A percentile compares a stretch with the other conserved stretches of the same genome.
phyloP scores from a whole-genome alignment of 1,140 invertebrate genomes.

The Glossosoma conforme region DNA sequence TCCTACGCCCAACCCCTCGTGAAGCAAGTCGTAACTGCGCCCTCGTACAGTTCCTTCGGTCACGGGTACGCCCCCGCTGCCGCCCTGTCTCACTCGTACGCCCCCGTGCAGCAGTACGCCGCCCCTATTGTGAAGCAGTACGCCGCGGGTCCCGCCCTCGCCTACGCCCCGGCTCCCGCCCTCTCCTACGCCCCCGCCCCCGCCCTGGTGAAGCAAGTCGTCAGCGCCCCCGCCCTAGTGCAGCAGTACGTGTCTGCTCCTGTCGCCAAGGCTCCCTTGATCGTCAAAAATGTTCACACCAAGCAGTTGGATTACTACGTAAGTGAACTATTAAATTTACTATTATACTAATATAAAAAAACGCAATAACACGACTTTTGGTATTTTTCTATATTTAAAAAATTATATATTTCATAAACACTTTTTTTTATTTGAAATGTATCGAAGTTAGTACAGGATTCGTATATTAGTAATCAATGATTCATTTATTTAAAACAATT shows the following conservation, averaged over 20 bases:
- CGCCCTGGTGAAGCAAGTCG: constrained; percentile 10
- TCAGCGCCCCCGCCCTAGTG: constrained; percentile 10
- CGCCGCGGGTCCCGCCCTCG: constrained; percentile 21
- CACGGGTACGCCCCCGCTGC: constrained; percentile 13
- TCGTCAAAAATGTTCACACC: constrained; percentile 51
- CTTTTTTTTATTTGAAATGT: too few species aligned
- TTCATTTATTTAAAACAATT: too few species aligned
- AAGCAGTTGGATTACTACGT: constrained; percentile 57
- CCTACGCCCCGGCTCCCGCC: constrained; percentile 17
- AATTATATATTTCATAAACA: too few species aligned
- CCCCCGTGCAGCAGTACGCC: constrained; percentile 19
- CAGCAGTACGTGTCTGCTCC: constrained; percentile 25
- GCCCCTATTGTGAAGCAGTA: constrained; percentile 23
- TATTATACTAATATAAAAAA: too few species aligned
- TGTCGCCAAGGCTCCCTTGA: constrained; percentile 36
- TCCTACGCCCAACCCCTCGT: constrained; percentile 27
- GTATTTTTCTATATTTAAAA: too few species aligned
- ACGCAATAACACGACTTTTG: too few species aligned
- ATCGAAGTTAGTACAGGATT: too few species aligned
- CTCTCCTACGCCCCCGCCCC: constrained; percentile 25
- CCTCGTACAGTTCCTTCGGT: constrained; percentile 33
- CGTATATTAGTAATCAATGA: too few species aligned
- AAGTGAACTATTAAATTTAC: constrained; percentile 41
- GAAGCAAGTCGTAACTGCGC: constrained; percentile 28
- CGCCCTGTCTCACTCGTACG: constrained; percentile 16